Evolutionary conservation across 2,888 invertebrate species (phyloP).

Genomic region (Drosophila mimica): DNA sequence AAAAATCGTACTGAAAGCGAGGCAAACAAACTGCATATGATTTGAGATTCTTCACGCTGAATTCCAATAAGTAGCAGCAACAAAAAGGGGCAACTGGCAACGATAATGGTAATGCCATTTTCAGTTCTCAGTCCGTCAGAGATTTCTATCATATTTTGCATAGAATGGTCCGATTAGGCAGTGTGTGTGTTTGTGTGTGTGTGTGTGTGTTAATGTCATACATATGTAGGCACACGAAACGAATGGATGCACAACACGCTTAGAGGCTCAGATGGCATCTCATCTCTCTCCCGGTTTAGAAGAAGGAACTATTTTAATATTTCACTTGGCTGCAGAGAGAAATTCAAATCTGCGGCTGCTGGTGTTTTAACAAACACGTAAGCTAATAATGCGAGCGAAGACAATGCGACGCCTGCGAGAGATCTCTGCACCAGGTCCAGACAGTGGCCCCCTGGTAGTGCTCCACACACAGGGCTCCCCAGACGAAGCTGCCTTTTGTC

Average conservation of each 20-base stretch:
- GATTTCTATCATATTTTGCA: conserved; percentile 80
- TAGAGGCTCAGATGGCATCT: conserved; percentile 33
- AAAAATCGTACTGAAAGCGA: conserved; percentile 6
- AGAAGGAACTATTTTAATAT: conserved; percentile 71
- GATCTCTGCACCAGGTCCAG: neutral
- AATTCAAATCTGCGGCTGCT: conserved; percentile 64
- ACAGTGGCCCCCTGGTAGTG: conserved; percentile 13
- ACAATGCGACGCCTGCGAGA: conserved; percentile 67
- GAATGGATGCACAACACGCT: conserved; percentile 34
- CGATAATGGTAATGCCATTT: conserved; percentile 22
- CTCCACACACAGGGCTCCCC: conserved; percentile 55
- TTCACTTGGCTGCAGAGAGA: conserved; percentile 45
- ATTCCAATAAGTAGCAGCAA: conserved; percentile 52
- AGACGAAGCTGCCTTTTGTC: conserved; percentile 45
- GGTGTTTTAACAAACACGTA: conserved; percentile 73
- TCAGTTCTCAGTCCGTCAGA: conserved; percentile 20
- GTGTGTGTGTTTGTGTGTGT: neutral
- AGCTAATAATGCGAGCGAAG: conserved; percentile 72
- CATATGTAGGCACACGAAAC: conserved; percentile 58
- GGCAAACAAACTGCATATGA: conserved; percentile 62
- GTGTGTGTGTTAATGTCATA: conserved; percentile 43
- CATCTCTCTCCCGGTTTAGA: conserved; percentile 16
- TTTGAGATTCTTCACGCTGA: conserved; percentile 65
- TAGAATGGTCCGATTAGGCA: conserved; percentile 68
- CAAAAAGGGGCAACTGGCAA: conserved; percentile 1